Evolutionary conservation across 2,888 invertebrate genomes (phyloP), one percentile per base, ranked within the genome.

Genomic region (Pristionchus entomophagus): DNA sequence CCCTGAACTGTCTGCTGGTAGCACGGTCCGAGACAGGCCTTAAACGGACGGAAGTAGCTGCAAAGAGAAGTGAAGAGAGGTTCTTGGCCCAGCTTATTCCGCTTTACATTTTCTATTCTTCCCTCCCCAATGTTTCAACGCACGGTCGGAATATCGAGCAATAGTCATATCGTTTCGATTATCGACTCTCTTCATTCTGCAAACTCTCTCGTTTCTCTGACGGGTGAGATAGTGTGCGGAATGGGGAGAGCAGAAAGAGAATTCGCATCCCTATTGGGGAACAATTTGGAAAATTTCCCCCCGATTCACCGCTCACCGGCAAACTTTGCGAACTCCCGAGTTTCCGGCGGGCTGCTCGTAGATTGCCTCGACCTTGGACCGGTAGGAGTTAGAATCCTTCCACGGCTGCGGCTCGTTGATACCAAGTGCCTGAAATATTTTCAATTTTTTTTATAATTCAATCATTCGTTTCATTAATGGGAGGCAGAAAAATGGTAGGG

Each of bases 31-130:
- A 84, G 49, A 49, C 83, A 84, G 29, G 41, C 41, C 49, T 84
- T 84, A 45, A 84, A 65, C 35, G 62, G 45, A 49, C 83, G 83
- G 49, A 84, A 84, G 65, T 29, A 84, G 0, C 83, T 84, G 65
- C n/a, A 83, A 26, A 80, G 45, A 14, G 8, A 45, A 45, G 6
- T 45, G 6, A 22, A 14, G 59, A 59, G 8, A 59, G 8, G 10
- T 59, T n/a, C n/a, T n/a, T n/a, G n/a, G n/a, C n/a, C n/a, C n/a
- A n/a, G n/a, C n/a, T n/a, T n/a, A n/a, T n/a, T n/a, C n/a, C n/a
- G n/a, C n/a, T n/a, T n/a, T n/a, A n/a, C n/a, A n/a, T n/a, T n/a
- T n/a, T n/a, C n/a, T n/a, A n/a, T n/a, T n/a, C n/a, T n/a, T n/a
- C n/a, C n/a, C n/a, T n/a, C n/a, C n/a, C n/a, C n/a, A n/a, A n/a